Evolutionary conservation across 2,888 invertebrate species (phyloP), one percentile per base, ranked within the genome.

Genomic region (Cecidostiba fungosa): DNA sequence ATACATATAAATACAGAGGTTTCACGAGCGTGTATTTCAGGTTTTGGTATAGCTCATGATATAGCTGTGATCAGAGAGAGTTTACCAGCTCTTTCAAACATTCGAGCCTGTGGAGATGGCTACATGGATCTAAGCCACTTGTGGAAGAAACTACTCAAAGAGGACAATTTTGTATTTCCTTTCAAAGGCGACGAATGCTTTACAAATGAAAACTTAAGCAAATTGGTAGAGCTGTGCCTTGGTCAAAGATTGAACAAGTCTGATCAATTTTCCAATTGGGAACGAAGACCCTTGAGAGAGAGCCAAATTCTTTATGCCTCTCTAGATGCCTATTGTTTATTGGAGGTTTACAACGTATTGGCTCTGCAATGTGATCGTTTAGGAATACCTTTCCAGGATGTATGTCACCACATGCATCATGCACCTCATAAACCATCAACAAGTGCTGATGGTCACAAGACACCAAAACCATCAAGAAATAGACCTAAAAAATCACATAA

Each of bases 201-300:
- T 89, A 94, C 94, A 26, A 96, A 96, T 4, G 95, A 95, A 87
- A 96, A 97, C 87, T 94, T 98, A 36, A 96, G 96, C 90, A 96
- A 96, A 87, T 93, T 98, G 84, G 96, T 97, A 0, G 95, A 96
- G 90, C 94, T 96, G 66, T 97, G 97, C 91, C 95, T 97, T 91
- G 97, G 97, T 8, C 94, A 95, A 82, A 96, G 96, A 72, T 93
- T 98, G 69, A 96, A 97, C 93, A 98, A 98, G 93, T 95, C 96
- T n/a, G 97, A 98, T 93, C 98, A 98, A 91, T 97, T 97, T 93
- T 98, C 98, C 0, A 97, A 98, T 93, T 98, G 98, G 98, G 97
- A 97, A 90, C 95, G 96, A 89, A 94, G 98, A 88, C 98, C 98
- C 14, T 92, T 98, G 79, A 94, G 98, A 76, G 94, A 95, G 69